These are phyloP conservation scores for Hemiprocne comata DNA, from an alignment of 2,113 vertebrate species.

Conservation along the genomic window DNA sequence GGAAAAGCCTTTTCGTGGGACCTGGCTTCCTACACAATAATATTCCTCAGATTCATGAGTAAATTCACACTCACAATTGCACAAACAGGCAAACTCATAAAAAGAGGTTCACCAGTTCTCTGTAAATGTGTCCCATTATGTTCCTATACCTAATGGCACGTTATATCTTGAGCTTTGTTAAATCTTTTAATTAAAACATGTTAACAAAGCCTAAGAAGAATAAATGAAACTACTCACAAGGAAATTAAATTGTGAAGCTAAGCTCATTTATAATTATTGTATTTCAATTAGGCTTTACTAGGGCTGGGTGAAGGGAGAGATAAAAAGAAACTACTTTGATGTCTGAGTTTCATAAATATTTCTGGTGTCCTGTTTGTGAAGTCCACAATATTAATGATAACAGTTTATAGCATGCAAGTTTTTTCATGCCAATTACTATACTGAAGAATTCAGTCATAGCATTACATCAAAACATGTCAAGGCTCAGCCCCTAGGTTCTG, in stretches of 20 bases:
- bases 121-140: constrained; percentile 9
- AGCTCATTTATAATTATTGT: constrained; percentile 85
- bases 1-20: background rate
- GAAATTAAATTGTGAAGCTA: constrained; percentile 80
- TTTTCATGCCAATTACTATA: constrained; percentile 15
- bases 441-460: background rate
- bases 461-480: background rate
- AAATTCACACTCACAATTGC: background rate
- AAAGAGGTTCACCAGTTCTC: background rate
- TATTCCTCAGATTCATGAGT: background rate
- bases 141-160: constrained; percentile 13
- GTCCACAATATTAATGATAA: constrained; percentile 49
- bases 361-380: constrained; percentile 51
- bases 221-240: constrained; percentile 76
- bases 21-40: background rate
- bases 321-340: constrained; percentile 69
- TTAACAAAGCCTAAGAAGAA: constrained; percentile 80
- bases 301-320: constrained; percentile 67
- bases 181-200: constrained; percentile 83
- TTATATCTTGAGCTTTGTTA: constrained; percentile 73
- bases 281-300: constrained; percentile 80
- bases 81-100: background rate
- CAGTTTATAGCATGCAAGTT: background rate
- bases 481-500: background rate
- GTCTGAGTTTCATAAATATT: constrained; percentile 74